Evolutionary conservation across 2,888 invertebrate species (phyloP).

Genomic region (Andrena marginata): DNA sequence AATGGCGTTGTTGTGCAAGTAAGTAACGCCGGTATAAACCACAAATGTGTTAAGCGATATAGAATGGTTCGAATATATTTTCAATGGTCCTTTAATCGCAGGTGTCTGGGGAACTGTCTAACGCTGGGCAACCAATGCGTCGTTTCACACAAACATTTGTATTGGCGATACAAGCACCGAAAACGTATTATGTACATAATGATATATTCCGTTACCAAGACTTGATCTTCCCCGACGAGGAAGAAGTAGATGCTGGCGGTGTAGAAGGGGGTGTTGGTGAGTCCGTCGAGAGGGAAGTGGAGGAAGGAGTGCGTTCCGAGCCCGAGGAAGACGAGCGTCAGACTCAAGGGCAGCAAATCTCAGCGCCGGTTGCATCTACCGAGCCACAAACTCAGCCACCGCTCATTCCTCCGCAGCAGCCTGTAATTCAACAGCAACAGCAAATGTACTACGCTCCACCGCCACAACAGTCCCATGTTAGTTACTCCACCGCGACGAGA

Average conservation of each 20-base stretch:
- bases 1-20: slow-evolving; percentile 97
- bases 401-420: slow-evolving; percentile 75
- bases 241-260: slow-evolving; percentile 79
- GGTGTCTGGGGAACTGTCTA: slow-evolving; percentile 98
- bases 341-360: slow-evolving; percentile 77
- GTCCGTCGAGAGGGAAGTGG: slow-evolving; percentile 85
- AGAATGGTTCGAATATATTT: slow-evolving; percentile 9
- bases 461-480: slow-evolving; percentile 76
- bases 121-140: slow-evolving; percentile 98
- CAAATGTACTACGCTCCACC: slow-evolving; percentile 75
- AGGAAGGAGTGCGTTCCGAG: slow-evolving; percentile 89
- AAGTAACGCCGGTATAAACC: slow-evolving; percentile 26
- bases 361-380: slow-evolving; percentile 71
- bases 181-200: slow-evolving; percentile 99
- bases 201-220: slow-evolving; percentile 99
- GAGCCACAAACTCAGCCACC: slow-evolving; percentile 75
- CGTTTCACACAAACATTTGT: slow-evolving; percentile 99
- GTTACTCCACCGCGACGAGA: slow-evolving; percentile 12
- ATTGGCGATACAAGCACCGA: slow-evolving; percentile 97
- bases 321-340: slow-evolving; percentile 88
- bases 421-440: slow-evolving; percentile 76
- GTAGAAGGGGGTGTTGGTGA: slow-evolving; percentile 79
- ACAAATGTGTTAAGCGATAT: neutral
- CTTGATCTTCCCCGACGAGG: slow-evolving; percentile 82
- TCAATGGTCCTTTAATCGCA: slow-evolving; percentile 73